Evolutionary conservation across 1,140 invertebrate genomes (phyloP).

Genomic region (Heliothis subflexa): DNA sequence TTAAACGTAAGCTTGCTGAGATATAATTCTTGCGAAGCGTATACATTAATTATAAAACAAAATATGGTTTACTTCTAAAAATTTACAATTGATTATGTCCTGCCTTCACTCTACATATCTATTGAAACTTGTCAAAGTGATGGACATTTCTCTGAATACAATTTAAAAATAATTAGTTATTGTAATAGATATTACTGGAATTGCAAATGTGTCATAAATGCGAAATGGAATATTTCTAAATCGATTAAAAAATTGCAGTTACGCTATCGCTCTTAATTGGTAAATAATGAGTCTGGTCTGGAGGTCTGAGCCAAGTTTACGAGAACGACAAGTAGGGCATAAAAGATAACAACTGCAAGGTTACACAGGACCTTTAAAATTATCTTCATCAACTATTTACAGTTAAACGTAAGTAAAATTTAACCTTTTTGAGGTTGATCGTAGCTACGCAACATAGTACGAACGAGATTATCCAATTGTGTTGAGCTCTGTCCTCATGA

Average conservation of each 20-base stretch:
- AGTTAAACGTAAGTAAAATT: slow-evolving; percentile 9
- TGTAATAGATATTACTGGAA: not conserved
- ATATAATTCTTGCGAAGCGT: too few species aligned
- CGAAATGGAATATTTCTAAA: not conserved
- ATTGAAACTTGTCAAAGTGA: too few species aligned
- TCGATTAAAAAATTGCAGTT: not conserved
- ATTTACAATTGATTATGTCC: too few species aligned
- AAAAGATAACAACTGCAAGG: too few species aligned
- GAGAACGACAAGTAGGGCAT: not conserved
- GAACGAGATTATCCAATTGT: slow-evolving; percentile 37
- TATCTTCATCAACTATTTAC: not conserved
- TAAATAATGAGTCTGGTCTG: not conserved
- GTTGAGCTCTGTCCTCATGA: slow-evolving; percentile 25
- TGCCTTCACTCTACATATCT: too few species aligned
- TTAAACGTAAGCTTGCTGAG: slow-evolving; percentile 3
- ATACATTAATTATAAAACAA: too few species aligned
- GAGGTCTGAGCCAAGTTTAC: not conserved
- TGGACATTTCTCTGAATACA: not conserved
- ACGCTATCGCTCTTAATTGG: not conserved
- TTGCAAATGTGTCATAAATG: slow-evolving; percentile 4
- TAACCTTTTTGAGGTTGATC: slow-evolving; percentile 27
- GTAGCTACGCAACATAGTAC: not conserved
- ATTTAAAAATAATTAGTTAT: not conserved
- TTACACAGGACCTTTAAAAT: not conserved
- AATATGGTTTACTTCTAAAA: too few species aligned